Evolutionary conservation across 1,140 invertebrate species (phyloP), one percentile per base, ranked within the genome.

Genomic region (Caenorhabditis latens): DNA sequence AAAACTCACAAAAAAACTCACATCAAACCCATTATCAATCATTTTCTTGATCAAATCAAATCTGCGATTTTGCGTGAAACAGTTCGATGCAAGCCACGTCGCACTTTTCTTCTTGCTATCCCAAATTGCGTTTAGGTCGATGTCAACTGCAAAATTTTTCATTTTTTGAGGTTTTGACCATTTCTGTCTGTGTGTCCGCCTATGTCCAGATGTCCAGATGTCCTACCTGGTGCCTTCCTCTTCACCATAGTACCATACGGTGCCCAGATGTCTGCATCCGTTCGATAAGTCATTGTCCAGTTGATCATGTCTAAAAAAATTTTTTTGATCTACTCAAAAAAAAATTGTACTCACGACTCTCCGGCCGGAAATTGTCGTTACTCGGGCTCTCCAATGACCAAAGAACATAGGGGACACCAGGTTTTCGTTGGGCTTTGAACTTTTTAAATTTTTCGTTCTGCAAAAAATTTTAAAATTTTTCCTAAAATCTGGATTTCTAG

Each of bases 21-120:
- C 94, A 5, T 91, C 65, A 65, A 96, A 93, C 88, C 94, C 92
- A 50, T 93, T 93, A 71, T 93, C 89, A 4, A 96, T 91, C 87
- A 95, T 91, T n/a, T 91, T 84, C 0, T 94, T 94, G 89, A 94
- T 95, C 0, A 92, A 61, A 88, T 94, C 92, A 5, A 58, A 88
- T 16, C 95, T 92, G 2, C 92, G 91, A 88, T 94, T 94, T 14
- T 87, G 89, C 0, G 94, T 93, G 3, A 90, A 16, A 90, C 95
- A 96, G 90, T 95, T 95, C 71, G 94, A 95, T 2, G 95, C 94
- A 86, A 95, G 94, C 95, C 95, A 95, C 0, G 85, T 83, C 43
- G 86, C 87, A 32, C 21, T 71, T 82, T 84, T 61, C n/a, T 32
- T 85, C 43, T 89, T 89, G 24, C 61, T 85, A 7, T 63, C 16